Evolutionary conservation across 2,113 vertebrate genomes (phyloP), one percentile per base, ranked within the genome.

Genomic region (Cavia porcellus): DNA sequence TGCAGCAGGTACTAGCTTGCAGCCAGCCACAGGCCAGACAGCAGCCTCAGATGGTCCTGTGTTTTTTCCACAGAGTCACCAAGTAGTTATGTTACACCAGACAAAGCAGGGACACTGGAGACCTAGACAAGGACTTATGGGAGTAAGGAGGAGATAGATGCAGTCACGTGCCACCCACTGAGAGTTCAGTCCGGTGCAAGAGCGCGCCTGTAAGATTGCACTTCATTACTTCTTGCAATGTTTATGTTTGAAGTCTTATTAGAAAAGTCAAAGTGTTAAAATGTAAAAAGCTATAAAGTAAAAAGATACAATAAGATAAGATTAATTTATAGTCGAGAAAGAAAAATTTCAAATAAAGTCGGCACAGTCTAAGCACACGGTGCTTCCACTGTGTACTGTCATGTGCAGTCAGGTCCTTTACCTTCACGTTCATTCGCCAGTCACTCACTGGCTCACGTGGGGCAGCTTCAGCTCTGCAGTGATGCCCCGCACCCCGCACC

Each of bases 21-120:
- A 59, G 85, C 24, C 17, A 6, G 55, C 8, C 9, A 1, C 1
- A 0, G 55, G 85, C 72, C 6, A 3, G 19, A 22, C 0, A 17
- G 59, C 79, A 59, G 22, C 28, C 7, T 7, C 79, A 50, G 47
- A 52, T 0, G 1, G 35, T 72, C 35, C 47, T 45, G 32, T 19
- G 1, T 90, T 57, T n/a, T 4, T 11, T 89, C 22, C 70, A 4
- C 57, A 12, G 42, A 81, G 30, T 59, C 17, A 30, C 38, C 20
- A 12, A 55, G 17, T 38, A 32, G 11, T 19, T 30, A 4, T 13
- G 9, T 13, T 64, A 19, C 38, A 61, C 30, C 12, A 9, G 42
- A 55, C 8, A 13, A 77, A 22, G 30, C 11, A 57, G 42, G 42
- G 35, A 86, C 47, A 42, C 17, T 17, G 45, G 55, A 80, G n/a